Evolutionary conservation across 2,113 vertebrate species (phyloP).

Genomic region (Isichthys henryi): DNA sequence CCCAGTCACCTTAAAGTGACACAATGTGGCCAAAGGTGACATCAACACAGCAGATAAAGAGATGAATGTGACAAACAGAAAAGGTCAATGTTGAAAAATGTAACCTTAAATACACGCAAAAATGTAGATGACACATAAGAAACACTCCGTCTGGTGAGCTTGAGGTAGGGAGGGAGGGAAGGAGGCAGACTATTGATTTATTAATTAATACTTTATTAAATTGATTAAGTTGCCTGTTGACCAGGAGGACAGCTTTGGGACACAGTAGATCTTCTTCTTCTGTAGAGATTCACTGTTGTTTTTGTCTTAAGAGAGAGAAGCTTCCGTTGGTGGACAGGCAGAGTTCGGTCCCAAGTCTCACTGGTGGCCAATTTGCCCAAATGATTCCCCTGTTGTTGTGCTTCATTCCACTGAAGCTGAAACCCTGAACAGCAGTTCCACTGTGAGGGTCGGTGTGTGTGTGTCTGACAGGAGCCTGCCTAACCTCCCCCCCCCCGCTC

Average conservation of each 20-base stretch:
- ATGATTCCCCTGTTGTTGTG: neutral
- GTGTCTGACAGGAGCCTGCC: neutral
- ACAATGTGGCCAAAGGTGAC: neutral
- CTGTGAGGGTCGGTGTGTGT: neutral
- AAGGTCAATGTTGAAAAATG: neutral
- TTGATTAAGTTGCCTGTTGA: neutral
- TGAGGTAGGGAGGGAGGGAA: neutral
- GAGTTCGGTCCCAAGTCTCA: neutral
- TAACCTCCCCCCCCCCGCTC: neutral
- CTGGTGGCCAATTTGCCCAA: neutral
- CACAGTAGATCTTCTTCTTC: neutral
- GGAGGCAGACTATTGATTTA: neutral
- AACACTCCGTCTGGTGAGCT: neutral
- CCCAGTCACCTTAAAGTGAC: neutral
- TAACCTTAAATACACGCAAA: neutral
- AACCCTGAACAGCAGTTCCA: neutral
- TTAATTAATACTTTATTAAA: neutral
- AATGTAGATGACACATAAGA: neutral
- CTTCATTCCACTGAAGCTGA: neutral
- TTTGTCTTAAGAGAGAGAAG: neutral
- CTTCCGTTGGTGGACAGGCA: neutral
- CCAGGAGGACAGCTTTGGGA: neutral
- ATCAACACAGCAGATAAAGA: neutral
- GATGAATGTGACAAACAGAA: neutral
- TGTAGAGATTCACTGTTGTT: neutral